phyloP scores from a whole-genome alignment of 2,888 invertebrate genomes.

The Drosophila mayaguana region DNA sequence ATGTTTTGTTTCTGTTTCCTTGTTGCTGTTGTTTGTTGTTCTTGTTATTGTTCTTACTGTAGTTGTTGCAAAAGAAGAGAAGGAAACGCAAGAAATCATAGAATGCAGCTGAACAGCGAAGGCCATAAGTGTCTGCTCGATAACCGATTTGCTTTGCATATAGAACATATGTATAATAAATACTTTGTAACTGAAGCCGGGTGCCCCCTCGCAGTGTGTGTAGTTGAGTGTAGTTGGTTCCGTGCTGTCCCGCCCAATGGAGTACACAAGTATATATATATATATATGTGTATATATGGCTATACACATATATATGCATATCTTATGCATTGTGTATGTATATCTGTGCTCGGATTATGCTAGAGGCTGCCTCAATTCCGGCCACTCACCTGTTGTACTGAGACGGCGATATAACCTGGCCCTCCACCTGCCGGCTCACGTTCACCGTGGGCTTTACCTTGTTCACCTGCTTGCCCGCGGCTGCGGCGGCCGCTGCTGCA shows the following conservation, averaged over 20 bases:
- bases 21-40: background rate
- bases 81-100: conserved; percentile 54
- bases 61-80: conserved; percentile 29
- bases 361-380: conserved; percentile 7
- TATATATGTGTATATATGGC: background rate
- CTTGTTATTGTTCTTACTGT: background rate
- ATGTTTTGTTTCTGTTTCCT: conserved; percentile 16
- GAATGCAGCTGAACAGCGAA: conserved; percentile 64
- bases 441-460: conserved; percentile 95
- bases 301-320: conserved; percentile 13
- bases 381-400: conserved; percentile 87
- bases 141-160: conserved; percentile 56
- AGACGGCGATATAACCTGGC: conserved; percentile 89
- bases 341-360: conserved; percentile 28
- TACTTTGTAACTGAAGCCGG: conserved; percentile 55
- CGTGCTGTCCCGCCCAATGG: conserved; percentile 39
- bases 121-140: conserved; percentile 61
- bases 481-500: conserved; percentile 82
- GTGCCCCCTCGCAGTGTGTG: conserved; percentile 59
- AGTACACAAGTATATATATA: conserved; percentile 17
- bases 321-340: background rate
- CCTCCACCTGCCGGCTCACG: conserved; percentile 91
- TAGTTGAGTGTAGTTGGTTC: conserved; percentile 35
- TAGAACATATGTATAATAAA: conserved; percentile 21
- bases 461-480: conserved; percentile 90